These are phyloP conservation scores for Triplophysa tibetana DNA, from an alignment of 2,113 vertebrate genomes.

Conservation along the genomic window DNA sequence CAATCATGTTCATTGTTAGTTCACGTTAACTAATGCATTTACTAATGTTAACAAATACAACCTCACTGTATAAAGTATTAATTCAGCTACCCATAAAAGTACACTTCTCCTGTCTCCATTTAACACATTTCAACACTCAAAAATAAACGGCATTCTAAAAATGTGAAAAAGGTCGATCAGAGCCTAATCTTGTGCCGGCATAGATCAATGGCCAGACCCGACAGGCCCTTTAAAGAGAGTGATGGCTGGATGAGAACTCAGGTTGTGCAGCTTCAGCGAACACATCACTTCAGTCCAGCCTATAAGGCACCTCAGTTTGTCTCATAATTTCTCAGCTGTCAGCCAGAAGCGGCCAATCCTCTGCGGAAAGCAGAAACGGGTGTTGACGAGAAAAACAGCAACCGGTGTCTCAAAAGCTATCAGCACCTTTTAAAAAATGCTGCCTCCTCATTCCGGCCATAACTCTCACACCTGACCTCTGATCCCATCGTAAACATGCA, in stretches of 20 bases:
- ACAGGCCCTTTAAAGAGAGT: slow-evolving; percentile 37
- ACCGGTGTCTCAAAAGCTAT: neutral
- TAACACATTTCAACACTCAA: too few species aligned
- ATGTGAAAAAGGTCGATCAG: neutral
- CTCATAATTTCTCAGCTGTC: slow-evolving; percentile 56
- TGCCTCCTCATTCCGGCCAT: slow-evolving; percentile 28
- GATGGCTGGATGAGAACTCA: slow-evolving; percentile 30
- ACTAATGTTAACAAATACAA: too few species aligned
- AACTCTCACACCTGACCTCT: slow-evolving; percentile 47
- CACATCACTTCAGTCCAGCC: slow-evolving; percentile 37
- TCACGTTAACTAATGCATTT: too few species aligned
- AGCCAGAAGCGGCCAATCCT: slow-evolving; percentile 28
- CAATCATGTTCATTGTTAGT: too few species aligned
- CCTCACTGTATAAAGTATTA: too few species aligned
- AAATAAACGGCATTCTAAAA: too few species aligned
- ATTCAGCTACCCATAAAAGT: too few species aligned
- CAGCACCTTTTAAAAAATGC: slow-evolving; percentile 23
- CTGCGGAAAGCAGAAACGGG: neutral
- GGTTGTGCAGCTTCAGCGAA: slow-evolving; percentile 30
- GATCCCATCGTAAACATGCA: slow-evolving; percentile 62
- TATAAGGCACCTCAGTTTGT: slow-evolving; percentile 37
- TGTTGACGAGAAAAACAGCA: neutral
- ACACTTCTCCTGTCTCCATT: too few species aligned
- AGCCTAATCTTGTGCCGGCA: neutral
- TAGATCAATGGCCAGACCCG: slow-evolving; percentile 22